Percentiles rank a stretch among this genome's conserved stretches.
phyloP scores from a whole-genome alignment of 2,797 vertebrate species.

The Poecilia picta region DNA sequence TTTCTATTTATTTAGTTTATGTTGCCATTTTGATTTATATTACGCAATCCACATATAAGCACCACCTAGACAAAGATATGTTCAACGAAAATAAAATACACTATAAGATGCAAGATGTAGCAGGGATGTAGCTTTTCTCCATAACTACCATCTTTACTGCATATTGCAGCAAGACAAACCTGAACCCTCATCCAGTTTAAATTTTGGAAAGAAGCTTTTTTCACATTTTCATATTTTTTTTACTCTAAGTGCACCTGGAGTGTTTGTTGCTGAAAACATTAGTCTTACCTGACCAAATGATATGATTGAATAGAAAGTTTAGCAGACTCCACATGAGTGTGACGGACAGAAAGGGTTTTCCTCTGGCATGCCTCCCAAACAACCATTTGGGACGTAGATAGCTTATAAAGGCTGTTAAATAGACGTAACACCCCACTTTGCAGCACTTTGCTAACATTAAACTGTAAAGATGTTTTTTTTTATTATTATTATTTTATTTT shows the following conservation, averaged over 20 bases:
- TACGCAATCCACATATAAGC: background rate
- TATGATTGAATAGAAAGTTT: background rate
- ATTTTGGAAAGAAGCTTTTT: slow-evolving; percentile 1
- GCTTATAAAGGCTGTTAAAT: background rate
- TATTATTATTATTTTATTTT: too few species aligned
- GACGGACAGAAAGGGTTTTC: background rate
- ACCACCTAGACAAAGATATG: background rate
- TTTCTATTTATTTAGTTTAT: background rate
- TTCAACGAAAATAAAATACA: background rate
- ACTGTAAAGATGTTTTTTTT: background rate
- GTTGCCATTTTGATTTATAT: background rate
- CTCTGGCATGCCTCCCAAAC: background rate
- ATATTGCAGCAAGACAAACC: background rate
- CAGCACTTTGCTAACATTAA: background rate
- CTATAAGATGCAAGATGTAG: background rate
- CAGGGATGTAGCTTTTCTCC: background rate
- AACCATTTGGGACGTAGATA: background rate
- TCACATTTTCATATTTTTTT: background rate
- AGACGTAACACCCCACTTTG: background rate
- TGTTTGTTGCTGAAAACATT: background rate
- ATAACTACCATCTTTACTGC: background rate
- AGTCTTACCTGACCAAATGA: background rate
- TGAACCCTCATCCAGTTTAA: background rate
- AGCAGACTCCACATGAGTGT: background rate
- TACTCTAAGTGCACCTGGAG: background rate